Base-by-base conservation (phyloP, 2,113 vertebrate genomes). In the Hyperoodon ampullatus region DNA sequence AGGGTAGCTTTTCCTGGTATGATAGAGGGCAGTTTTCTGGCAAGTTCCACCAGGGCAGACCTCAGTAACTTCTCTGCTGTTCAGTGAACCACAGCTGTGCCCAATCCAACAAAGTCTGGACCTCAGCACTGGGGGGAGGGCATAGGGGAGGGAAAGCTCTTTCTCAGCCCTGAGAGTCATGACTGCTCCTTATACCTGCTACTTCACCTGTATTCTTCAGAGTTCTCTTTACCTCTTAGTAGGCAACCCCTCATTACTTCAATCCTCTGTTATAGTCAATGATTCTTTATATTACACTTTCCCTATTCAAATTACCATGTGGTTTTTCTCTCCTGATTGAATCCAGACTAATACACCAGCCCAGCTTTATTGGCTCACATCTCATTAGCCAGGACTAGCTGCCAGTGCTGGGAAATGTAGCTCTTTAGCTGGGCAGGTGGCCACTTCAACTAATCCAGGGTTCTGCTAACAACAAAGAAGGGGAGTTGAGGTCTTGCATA, bases 91-190 rank as follows among this genome's bases (percentile, higher is more conserved):
- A 30, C 7, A 21, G 39, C 39, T 16, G 1, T 50, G 39, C 24
- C 18, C 26, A 88, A 26, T n/a, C 50, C 28, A 63, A 9, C 39
- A 74, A 90, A 74, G 72, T 72, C 39, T 39, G 42, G 13, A 44
- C 33, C 33, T 81, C 71, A 89, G 35, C 42, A 42, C 26, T 28
- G 16, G 12, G 19, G 13, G 33, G 16, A 66, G 39, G 50, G 13
- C 23, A n/a, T 0, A 5, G 7, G 21, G 6, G 5, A n/a, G 21
- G 26, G 2, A 2, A 1, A 15, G 30, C 47, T 50, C 12, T 61
- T 8, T 33, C 18, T 60, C 55, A 60, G 26, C 50, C 35, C 50
- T 82, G 0, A 44, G n/a, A 53, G 77, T 30, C 8, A 39, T 21
- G 30, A 16, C 58, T 28, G 50, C 11, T 83, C 42, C 88, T 75